Conservation (phyloP, 2,113 vertebrate species). For the Cyphotilapia sp. region DNA sequence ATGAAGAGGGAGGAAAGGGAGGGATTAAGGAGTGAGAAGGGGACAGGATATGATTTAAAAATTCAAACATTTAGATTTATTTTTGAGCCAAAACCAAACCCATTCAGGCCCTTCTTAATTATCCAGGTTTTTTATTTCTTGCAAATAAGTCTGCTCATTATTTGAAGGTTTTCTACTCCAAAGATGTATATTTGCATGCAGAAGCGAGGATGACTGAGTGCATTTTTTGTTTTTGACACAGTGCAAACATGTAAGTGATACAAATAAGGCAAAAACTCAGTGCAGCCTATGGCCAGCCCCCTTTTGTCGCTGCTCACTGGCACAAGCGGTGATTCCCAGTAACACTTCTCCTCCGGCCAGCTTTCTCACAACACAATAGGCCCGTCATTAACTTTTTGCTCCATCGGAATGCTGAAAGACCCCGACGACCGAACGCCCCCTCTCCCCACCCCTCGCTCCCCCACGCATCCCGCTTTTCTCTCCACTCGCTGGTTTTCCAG, state of each 20-base stretch:
- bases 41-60: not conserved
- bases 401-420: conserved; percentile 71
- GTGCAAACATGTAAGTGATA: conserved; percentile 52
- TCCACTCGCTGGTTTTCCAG: conserved; percentile 41
- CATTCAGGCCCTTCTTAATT: not conserved
- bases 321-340: conserved; percentile 55
- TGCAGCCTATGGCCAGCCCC: conserved; percentile 28
- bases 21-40: conserved; percentile 6
- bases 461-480: conserved; percentile 45
- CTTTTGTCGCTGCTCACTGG: conserved; percentile 65
- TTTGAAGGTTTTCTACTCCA: not conserved
- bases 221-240: not conserved
- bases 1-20: conserved; percentile 14
- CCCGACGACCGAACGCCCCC: conserved; percentile 13
- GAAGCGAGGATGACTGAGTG: not conserved
- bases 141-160: not conserved
- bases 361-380: conserved; percentile 58
- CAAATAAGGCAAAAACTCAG: conserved; percentile 39
- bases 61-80: not conserved
- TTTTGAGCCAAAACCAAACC: not conserved
- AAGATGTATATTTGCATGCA: not conserved
- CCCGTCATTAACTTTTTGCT: conserved; percentile 77
- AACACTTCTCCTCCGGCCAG: conserved; percentile 52
- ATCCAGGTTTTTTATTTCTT: not conserved
- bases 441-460: conserved; percentile 5